Percentiles rank a stretch among this genome's conserved stretches.
Evolutionary conservation across 2,797 vertebrate genomes (phyloP).

Genomic region (Eulemur albifrons): DNA sequence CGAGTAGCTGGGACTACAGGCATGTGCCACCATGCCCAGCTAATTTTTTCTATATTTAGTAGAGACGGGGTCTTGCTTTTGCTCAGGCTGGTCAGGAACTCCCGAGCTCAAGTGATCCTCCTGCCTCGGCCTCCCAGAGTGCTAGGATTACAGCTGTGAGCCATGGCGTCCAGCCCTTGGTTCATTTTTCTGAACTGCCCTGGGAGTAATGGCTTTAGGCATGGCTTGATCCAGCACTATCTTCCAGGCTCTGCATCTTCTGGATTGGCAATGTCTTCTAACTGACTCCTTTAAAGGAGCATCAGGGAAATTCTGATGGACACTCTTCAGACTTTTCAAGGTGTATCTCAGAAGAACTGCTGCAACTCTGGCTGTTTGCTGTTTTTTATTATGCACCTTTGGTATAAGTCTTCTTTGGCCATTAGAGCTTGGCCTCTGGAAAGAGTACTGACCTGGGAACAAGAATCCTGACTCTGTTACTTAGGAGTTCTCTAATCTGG

Average conservation of each 20-base stretch:
- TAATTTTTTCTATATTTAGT: too few relatives aligned
- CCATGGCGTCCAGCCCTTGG: fast-evolving
- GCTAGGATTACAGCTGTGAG: too few relatives aligned
- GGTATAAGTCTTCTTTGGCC: neutral
- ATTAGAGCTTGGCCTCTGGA: neutral
- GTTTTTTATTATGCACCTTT: neutral
- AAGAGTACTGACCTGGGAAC: neutral
- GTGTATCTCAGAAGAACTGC: neutral
- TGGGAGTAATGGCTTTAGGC: neutral
- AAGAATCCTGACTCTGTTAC: neutral
- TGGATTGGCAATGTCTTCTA: neutral
- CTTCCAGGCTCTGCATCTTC: neutral
- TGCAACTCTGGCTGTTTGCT: neutral
- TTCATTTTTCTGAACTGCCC: neutral
- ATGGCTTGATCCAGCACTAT: neutral
- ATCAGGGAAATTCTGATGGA: neutral
- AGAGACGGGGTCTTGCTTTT: too few relatives aligned
- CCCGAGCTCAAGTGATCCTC: too few relatives aligned
- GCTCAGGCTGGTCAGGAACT: too few relatives aligned
- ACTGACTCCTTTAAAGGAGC: neutral
- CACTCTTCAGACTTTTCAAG: neutral
- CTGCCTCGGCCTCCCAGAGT: too few relatives aligned
- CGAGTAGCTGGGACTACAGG: too few relatives aligned
- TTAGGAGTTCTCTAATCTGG: neutral
- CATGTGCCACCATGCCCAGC: fast-evolving